Evolutionary conservation across 2,888 invertebrate species (phyloP).

Genomic region (Drosophila buzzatii): DNA sequence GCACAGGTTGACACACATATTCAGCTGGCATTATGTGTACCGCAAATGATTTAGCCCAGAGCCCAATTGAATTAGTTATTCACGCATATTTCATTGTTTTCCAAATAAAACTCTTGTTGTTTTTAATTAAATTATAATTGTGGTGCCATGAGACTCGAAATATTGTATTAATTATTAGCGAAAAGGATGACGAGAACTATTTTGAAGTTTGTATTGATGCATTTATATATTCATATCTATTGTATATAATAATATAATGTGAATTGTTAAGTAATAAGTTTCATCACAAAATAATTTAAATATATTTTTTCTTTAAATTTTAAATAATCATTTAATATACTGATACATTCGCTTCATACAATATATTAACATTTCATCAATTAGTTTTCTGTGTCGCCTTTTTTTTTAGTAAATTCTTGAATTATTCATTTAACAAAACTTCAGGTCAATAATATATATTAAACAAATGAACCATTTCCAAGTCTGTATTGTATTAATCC

Average conservation of each 20-base stretch:
- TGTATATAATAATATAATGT: no score
- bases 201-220: background rate
- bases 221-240: background rate
- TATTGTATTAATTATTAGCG: background rate
- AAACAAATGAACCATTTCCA: no score
- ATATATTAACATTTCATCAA: background rate
- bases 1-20: conserved; percentile 24
- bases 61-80: conserved; percentile 6
- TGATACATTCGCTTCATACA: no score
- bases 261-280: background rate
- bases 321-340: no score
- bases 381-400: background rate
- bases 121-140: background rate
- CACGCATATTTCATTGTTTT: background rate
- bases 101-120: conserved; percentile 12
- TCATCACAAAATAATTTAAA: background rate
- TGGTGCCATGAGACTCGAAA: background rate
- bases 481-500: no score
- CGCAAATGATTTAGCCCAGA: conserved; percentile 20
- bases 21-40: conserved; percentile 25
- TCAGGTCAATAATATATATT: no score
- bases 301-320: no score
- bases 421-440: no score
- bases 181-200: background rate
- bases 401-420: no score